These are phyloP conservation scores for Pseudolycoriella hygida DNA, from an alignment of 2,888 invertebrate species.

Conservation along the genomic window DNA sequence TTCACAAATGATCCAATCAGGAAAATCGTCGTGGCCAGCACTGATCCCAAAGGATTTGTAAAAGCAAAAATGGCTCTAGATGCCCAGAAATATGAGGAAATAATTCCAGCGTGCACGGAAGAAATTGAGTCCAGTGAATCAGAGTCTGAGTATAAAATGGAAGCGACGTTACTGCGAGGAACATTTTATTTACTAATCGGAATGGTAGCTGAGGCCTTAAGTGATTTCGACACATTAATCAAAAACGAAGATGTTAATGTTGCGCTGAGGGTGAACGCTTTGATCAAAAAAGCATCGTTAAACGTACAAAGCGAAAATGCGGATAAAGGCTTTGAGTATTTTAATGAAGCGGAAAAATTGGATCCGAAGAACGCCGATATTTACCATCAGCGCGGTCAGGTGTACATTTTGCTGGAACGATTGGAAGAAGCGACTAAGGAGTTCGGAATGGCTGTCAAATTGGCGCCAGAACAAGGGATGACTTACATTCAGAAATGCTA, in stretches of 20 bases:
- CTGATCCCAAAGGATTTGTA: constrained; percentile 41
- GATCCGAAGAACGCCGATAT: constrained; percentile 74
- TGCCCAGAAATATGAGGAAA: constrained; percentile 53
- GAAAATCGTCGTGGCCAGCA: constrained; percentile 30
- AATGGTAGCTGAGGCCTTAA: constrained; percentile 50
- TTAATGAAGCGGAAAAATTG: constrained; percentile 54
- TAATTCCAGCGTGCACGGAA: constrained; percentile 62
- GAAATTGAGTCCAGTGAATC: constrained; percentile 47
- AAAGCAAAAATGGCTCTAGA: constrained; percentile 54
- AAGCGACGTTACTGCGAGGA: constrained; percentile 63
- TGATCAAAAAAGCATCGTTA: constrained; percentile 75
- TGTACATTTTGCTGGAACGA: constrained; percentile 64
- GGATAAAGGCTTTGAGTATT: constrained; percentile 59
- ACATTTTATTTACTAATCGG: constrained; percentile 70
- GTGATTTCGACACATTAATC: constrained; percentile 54
- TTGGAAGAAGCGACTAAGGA: constrained; percentile 65
- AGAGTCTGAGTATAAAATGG: constrained; percentile 42
- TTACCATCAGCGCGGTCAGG: constrained; percentile 84
- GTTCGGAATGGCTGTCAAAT: constrained; percentile 62
- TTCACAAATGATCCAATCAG: constrained; percentile 62
- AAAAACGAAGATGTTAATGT: constrained; percentile 37
- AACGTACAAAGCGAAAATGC: constrained; percentile 61
- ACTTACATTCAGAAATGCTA: constrained; percentile 83
- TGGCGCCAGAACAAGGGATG: constrained; percentile 71
- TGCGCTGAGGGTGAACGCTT: constrained; percentile 60